Percentiles rank a stretch among this genome's conserved stretches.
phyloP scores from a whole-genome alignment of 2,113 vertebrate species.

The Hassar affinis region DNA sequence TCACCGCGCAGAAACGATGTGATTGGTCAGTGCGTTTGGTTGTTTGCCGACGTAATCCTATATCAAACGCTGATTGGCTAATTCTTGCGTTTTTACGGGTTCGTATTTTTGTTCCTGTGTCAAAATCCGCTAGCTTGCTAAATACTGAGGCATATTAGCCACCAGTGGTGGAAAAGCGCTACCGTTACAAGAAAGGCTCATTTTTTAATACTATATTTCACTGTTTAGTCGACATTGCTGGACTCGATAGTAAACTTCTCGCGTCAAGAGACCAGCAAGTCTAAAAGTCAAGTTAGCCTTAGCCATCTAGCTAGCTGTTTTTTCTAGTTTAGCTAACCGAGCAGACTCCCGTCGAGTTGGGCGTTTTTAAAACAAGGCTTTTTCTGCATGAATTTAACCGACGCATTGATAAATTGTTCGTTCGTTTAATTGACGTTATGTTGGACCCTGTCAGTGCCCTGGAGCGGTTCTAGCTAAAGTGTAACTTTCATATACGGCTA shows the following conservation, averaged over 20 bases:
- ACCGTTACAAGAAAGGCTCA: slow-evolving; percentile 5
- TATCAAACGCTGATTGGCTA: slow-evolving; percentile 62
- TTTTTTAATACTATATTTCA: background rate
- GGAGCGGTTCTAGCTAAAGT: background rate
- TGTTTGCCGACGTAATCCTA: slow-evolving; percentile 21
- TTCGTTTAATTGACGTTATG: slow-evolving; percentile 1
- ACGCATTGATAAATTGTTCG: too few relatives aligned
- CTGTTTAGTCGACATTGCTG: background rate
- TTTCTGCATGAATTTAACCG: background rate
- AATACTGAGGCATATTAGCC: slow-evolving; percentile 19
- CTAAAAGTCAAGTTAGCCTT: background rate
- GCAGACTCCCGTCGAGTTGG: background rate
- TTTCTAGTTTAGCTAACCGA: background rate
- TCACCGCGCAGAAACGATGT: accelerated
- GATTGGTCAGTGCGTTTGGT: slow-evolving; percentile 58
- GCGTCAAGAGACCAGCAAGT: background rate
- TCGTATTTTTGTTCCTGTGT: slow-evolving; percentile 81
- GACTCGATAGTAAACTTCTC: background rate
- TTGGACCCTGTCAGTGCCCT: background rate
- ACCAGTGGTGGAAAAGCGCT: slow-evolving; percentile 48
- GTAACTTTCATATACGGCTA: background rate
- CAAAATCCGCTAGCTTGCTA: slow-evolving; percentile 58
- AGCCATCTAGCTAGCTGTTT: slow-evolving; percentile 33
- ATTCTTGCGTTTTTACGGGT: slow-evolving; percentile 47
- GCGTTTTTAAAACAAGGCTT: background rate